Base-by-base conservation (phyloP, 2,797 vertebrate genomes). In the Poeciliopsis gracilis region DNA sequence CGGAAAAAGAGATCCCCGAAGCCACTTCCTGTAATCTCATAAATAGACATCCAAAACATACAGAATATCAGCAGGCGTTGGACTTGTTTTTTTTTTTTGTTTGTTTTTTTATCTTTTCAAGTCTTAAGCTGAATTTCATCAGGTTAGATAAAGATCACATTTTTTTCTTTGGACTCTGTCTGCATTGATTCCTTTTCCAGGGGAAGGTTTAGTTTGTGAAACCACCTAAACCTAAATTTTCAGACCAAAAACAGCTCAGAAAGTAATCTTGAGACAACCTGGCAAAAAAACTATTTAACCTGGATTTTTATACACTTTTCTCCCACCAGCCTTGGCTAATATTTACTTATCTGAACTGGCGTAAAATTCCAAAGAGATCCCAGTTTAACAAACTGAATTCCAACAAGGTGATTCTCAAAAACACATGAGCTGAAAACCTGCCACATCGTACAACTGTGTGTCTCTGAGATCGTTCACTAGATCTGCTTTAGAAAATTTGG, bases 11-110 rank as follows among this genome's bases (percentile, higher is more conserved):
- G 72, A 30, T 75, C 85, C 89, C 88, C 66, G 74, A 83, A 92
- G 89, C 87, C 89, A 89, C 80, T 87, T 88, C 88, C 88, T 89
- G 89, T 92, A 91, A 94, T 90, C 85, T 88, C 75, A 88, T 85
- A 80, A 87, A 87, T 82, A 89, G 87, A 88, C 88, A 77, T 75
- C 77, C 69, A 87, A 90, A 92, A 91, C 82, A 89, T 77, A 72
- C 84, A 90, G 81, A 83, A 66, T 46, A 81, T 83, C 82, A 85
- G 80, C 89, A 87, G 41, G 15, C 38, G 1, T 18, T 46, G 13
- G 25, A 5, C 6, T 69, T n/a, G 45, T 69, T 43, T 69, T 67
- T 38, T 10, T 12, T 66, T 10, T 41, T 41, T 41, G 7, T 41
- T 41, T 41, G 1, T 67, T 38, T 10, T 12, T 66, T 23, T 11